Conservation (phyloP, 1,140 invertebrate genomes). For the Scaptomyza hsui region DNA sequence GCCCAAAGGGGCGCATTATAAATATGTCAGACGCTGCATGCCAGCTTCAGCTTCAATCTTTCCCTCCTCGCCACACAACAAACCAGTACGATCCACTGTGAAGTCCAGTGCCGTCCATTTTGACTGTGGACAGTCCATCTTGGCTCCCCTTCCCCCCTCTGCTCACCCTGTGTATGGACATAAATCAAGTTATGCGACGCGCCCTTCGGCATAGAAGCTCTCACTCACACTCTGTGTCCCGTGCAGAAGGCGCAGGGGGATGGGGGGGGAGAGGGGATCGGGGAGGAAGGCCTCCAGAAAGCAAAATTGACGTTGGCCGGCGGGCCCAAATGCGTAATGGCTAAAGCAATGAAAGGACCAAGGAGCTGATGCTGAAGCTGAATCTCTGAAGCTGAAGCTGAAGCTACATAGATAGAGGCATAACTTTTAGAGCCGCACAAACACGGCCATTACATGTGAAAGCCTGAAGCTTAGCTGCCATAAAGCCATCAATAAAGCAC, state of each 20-base stretch:
- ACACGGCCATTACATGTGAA: slow-evolving; percentile 78
- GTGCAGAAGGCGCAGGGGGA: too few relatives aligned
- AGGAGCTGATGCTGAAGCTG: not conserved
- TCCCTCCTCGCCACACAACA: not conserved
- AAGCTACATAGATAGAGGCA: slow-evolving; percentile 45
- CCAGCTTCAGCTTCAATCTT: not conserved
- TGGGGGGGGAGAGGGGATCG: too few relatives aligned
- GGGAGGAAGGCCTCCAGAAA: not conserved
- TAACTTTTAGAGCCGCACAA: slow-evolving; percentile 71
- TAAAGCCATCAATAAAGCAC: slow-evolving; percentile 74
- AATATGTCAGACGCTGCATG: slow-evolving; percentile 15
- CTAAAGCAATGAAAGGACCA: not conserved
- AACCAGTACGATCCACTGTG: slow-evolving; percentile 1
- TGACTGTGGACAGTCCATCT: slow-evolving; percentile 11
- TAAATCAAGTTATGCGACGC: slow-evolving; percentile 46
- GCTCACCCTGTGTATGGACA: slow-evolving; percentile 1
- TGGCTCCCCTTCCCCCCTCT: not conserved
- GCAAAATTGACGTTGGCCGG: slow-evolving; percentile 30
- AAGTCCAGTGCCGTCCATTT: not conserved
- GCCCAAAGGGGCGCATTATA: slow-evolving; percentile 8
- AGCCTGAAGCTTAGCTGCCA: slow-evolving; percentile 55
- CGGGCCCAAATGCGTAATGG: slow-evolving; percentile 1
- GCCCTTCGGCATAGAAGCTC: slow-evolving; percentile 28
- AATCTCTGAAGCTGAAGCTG: not conserved
- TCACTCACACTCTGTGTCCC: not conserved